Percentiles rank a stretch among this genome's conserved stretches.
These are phyloP conservation scores for Orchesellides sinensis DNA, from an alignment of 2,888 invertebrate genomes.

Conservation along the genomic window DNA sequence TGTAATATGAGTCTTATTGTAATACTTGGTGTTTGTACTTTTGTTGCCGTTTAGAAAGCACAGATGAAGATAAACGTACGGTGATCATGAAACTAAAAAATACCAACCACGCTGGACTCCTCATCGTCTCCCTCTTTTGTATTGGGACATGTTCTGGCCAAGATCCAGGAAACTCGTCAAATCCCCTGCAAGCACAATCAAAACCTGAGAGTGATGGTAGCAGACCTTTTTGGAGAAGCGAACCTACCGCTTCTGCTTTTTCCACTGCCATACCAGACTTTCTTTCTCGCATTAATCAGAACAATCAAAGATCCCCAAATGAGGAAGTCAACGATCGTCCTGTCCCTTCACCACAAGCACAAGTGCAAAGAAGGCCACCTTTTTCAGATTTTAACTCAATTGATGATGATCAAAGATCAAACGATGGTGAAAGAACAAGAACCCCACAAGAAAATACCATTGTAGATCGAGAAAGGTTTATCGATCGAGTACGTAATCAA, in stretches of 20 bases:
- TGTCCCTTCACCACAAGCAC: slow-evolving; percentile 65
- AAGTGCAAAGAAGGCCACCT: slow-evolving; percentile 61
- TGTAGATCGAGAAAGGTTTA: slow-evolving; percentile 30
- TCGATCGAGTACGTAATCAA: slow-evolving; percentile 21
- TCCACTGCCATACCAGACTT: slow-evolving; percentile 42
- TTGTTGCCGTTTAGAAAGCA: too few relatives aligned
- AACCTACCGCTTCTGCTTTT: slow-evolving; percentile 18
- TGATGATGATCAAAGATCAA: slow-evolving; percentile 59
- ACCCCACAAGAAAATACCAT: slow-evolving; percentile 42
- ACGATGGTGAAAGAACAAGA: slow-evolving; percentile 59
- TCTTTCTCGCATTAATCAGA: slow-evolving; percentile 54
- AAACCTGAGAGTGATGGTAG: background rate
- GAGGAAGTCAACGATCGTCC: slow-evolving; percentile 15
- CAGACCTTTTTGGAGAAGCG: slow-evolving; percentile 34
- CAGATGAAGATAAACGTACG: slow-evolving; percentile 59
- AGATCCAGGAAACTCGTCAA: slow-evolving; percentile 64
- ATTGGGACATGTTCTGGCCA: slow-evolving; percentile 62
- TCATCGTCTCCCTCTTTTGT: slow-evolving; percentile 40
- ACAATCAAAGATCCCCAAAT: slow-evolving; percentile 49
- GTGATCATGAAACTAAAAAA: slow-evolving; percentile 45
- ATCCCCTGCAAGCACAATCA: slow-evolving; percentile 62
- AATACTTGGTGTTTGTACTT: too few relatives aligned
- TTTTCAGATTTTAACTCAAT: slow-evolving; percentile 69
- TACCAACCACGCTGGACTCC: slow-evolving; percentile 42
- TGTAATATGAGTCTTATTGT: too few relatives aligned